A percentile compares a stretch with the other conserved stretches of the same genome.
These are phyloP conservation scores for Laterallus jamaicensis DNA, from an alignment of 2,113 vertebrate genomes.

Conservation along the genomic window DNA sequence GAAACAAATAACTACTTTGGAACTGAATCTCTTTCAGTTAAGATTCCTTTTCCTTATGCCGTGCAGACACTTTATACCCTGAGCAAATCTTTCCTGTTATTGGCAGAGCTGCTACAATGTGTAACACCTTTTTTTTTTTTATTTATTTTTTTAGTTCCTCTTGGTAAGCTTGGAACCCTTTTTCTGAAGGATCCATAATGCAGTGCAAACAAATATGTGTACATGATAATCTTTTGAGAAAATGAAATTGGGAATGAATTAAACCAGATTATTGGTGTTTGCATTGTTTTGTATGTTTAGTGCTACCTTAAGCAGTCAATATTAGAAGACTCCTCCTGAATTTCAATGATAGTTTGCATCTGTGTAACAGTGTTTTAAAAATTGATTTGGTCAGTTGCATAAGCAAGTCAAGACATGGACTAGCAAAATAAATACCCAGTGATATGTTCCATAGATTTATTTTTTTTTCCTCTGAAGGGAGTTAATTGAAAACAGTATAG, in stretches of 20 bases:
- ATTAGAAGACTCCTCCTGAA: neutral
- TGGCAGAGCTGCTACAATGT: neutral
- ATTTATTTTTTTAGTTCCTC: neutral
- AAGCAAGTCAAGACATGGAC: neutral
- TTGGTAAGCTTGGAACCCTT: neutral
- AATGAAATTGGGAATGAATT: neutral
- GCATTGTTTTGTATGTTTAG: conserved; percentile 4
- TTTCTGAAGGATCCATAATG: neutral
- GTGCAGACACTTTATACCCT: neutral
- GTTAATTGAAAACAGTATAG: conserved; percentile 43
- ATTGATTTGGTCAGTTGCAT: conserved; percentile 33
- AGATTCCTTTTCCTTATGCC: neutral
- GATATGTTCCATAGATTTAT: neutral
- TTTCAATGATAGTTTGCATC: neutral
- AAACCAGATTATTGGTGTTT: neutral
- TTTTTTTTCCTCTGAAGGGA: neutral
- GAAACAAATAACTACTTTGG: neutral
- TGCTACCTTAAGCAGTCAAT: conserved; percentile 1
- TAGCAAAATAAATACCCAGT: conserved; percentile 17
- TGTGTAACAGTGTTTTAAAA: conserved; percentile 26
- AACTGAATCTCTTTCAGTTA: neutral
- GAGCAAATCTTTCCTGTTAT: neutral
- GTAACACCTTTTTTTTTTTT: neutral
- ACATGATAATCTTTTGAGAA: neutral
- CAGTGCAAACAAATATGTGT: neutral